Evolutionary conservation across 1,140 invertebrate species (phyloP).

Genomic region (Saccostrea echinata): DNA sequence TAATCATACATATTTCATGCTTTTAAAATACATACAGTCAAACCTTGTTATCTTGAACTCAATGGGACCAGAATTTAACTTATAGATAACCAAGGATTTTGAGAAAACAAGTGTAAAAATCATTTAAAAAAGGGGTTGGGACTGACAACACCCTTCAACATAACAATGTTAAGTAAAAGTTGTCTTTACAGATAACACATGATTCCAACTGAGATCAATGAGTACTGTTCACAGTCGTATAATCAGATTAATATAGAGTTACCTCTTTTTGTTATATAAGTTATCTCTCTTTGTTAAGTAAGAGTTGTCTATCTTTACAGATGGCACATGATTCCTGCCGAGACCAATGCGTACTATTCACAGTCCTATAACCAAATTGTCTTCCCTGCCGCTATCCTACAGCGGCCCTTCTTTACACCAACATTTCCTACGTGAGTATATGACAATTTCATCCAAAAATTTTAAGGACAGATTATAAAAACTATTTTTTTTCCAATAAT

Average conservation of each 20-base stretch:
- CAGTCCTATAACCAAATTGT: constrained; percentile 69
- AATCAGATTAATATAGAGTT: constrained; percentile 57
- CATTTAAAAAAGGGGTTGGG: too few relatives aligned
- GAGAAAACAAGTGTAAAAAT: too few relatives aligned
- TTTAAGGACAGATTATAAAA: neutral
- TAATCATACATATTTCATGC: too few relatives aligned
- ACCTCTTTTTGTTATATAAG: too few relatives aligned
- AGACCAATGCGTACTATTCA: constrained; percentile 72
- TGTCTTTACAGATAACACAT: constrained; percentile 67
- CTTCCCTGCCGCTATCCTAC: constrained; percentile 85
- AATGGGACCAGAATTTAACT: too few relatives aligned
- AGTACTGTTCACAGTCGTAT: constrained; percentile 66
- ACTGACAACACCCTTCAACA: too few relatives aligned
- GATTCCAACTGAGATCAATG: constrained; percentile 68
- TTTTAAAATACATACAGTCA: too few relatives aligned
- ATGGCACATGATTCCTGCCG: constrained; percentile 68
- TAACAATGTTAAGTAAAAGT: too few relatives aligned
- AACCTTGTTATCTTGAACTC: too few relatives aligned
- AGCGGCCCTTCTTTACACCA: constrained; percentile 83
- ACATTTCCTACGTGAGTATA: constrained; percentile 81
- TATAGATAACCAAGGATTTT: too few relatives aligned
- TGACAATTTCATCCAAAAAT: neutral
- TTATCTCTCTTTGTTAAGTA: too few relatives aligned
- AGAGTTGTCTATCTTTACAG: constrained; percentile 54
- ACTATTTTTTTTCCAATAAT: neutral